Conservation (phyloP, 2,888 invertebrate genomes). For the Ectropis crepuscularia region DNA sequence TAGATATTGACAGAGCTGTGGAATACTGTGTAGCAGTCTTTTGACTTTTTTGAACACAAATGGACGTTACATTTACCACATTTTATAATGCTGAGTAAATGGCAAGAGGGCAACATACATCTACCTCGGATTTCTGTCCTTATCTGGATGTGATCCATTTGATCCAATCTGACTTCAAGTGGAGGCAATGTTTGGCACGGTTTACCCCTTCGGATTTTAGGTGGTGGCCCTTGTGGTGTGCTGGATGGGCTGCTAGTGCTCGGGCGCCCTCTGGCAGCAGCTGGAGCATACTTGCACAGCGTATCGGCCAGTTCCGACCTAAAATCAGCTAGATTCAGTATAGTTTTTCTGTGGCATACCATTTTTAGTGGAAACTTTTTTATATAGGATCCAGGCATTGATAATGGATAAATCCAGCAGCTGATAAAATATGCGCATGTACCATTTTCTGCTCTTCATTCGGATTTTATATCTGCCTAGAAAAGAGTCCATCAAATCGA, state of each 20-base stretch:
- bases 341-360: conserved; percentile 26
- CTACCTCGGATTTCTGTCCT: conserved; percentile 40
- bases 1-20: conserved; percentile 14
- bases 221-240: conserved; percentile 30
- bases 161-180: conserved; percentile 41
- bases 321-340: conserved; percentile 41
- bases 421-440: conserved; percentile 30
- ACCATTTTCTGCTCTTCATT: conserved; percentile 40
- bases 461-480: conserved; percentile 35
- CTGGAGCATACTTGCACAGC: conserved; percentile 39
- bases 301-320: conserved; percentile 34
- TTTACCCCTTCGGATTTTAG: conserved; percentile 42
- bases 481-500: conserved; percentile 30
- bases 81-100: conserved; percentile 25
- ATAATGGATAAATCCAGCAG: background rate
- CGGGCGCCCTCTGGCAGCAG: conserved; percentile 42
- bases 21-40: conserved; percentile 20
- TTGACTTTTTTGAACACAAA: conserved; percentile 25
- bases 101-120: conserved; percentile 12
- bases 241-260: conserved; percentile 34
- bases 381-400: conserved; percentile 36
- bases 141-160: conserved; percentile 39
- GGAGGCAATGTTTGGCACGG: conserved; percentile 40
- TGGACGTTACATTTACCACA: conserved; percentile 17
- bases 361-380: conserved; percentile 31